Evolutionary conservation across 2,888 invertebrate species (phyloP).

Genomic region (Ceramica pisi): DNA sequence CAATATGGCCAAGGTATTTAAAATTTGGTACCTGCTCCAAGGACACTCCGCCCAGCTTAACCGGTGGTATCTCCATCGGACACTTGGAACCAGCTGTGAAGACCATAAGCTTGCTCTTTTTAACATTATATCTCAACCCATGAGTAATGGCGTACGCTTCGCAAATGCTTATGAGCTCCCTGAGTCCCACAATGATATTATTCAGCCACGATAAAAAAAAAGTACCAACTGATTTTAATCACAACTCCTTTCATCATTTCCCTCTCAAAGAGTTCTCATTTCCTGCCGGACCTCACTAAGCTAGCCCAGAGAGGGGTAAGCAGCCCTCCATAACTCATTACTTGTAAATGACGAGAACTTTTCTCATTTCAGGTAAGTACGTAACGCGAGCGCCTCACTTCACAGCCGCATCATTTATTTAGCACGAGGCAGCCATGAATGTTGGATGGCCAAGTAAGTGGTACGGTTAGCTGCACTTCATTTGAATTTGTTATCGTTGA

Average conservation of each 20-base stretch:
- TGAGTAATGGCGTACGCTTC: too few relatives aligned
- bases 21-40: too few relatives aligned
- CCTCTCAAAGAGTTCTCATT: conserved; percentile 6
- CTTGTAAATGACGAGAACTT: conserved; percentile 56
- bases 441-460: conserved; percentile 40
- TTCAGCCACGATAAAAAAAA: not conserved
- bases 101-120: too few relatives aligned
- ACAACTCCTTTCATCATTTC: not conserved
- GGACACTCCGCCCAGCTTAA: too few relatives aligned
- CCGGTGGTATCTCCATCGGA: too few relatives aligned
- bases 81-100: too few relatives aligned
- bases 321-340: conserved; percentile 36
- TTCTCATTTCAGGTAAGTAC: conserved; percentile 71
- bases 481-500: not conserved
- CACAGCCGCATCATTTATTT: conserved; percentile 51
- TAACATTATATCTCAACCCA: too few relatives aligned
- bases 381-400: conserved; percentile 6
- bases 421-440: conserved; percentile 36
- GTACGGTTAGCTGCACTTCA: not conserved
- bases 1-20: too few relatives aligned
- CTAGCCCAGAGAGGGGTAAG: conserved; percentile 10
- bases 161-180: too few relatives aligned
- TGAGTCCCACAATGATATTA: too few relatives aligned
- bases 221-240: not conserved
- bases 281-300: conserved; percentile 5